Evolutionary conservation across 2,888 invertebrate species (phyloP).

Genomic region (Perizoma affinitatum): DNA sequence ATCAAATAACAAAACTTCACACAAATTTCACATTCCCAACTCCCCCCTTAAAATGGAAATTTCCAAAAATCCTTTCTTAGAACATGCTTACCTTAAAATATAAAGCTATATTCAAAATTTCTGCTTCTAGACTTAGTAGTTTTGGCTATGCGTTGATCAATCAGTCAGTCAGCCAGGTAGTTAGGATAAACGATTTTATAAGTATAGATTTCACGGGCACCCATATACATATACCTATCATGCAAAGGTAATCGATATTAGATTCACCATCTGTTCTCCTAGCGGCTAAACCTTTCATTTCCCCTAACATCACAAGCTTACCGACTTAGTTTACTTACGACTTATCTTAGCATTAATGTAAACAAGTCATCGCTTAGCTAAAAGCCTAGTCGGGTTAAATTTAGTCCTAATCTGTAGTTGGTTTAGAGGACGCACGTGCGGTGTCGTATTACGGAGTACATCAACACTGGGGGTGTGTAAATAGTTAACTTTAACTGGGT

Average conservation of each 20-base stretch:
- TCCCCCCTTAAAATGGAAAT: too few relatives aligned
- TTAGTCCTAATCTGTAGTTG: slow-evolving; percentile 38
- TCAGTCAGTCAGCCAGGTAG: too few relatives aligned
- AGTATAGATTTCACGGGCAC: too few relatives aligned
- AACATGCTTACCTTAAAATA: too few relatives aligned
- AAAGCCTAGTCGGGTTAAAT: slow-evolving; percentile 45
- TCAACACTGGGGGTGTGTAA: slow-evolving; percentile 23
- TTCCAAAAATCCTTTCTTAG: too few relatives aligned
- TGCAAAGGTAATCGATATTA: background rate
- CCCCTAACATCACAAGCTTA: slow-evolving; percentile 8
- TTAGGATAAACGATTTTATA: too few relatives aligned
- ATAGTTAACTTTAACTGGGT: background rate
- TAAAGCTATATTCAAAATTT: too few relatives aligned
- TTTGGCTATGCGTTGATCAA: too few relatives aligned
- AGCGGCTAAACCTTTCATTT: slow-evolving; percentile 11
- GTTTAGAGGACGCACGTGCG: slow-evolving; percentile 31
- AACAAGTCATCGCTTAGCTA: slow-evolving; percentile 33
- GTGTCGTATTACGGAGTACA: slow-evolving; percentile 27
- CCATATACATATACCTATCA: too few relatives aligned
- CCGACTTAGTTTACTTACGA: slow-evolving; percentile 14
- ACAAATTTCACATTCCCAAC: too few relatives aligned
- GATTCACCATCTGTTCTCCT: background rate
- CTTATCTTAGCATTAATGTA: slow-evolving; percentile 15
- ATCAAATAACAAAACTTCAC: too few relatives aligned
- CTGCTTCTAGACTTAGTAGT: too few relatives aligned